Evolutionary conservation across 1,140 invertebrate species (phyloP).

Genomic region (Diprion similis): DNA sequence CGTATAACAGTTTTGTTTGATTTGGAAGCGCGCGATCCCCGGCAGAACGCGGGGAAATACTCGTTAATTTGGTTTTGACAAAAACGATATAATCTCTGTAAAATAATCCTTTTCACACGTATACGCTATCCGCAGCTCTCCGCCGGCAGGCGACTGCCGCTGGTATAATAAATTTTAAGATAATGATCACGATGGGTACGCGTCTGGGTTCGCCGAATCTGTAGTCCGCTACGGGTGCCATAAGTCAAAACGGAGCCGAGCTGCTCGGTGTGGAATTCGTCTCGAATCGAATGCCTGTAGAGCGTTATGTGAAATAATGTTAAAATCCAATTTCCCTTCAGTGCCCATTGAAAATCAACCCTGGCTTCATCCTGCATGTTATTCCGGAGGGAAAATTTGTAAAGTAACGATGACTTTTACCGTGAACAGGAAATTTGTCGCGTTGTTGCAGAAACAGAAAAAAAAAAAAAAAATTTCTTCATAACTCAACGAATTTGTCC

Average conservation of each 20-base stretch:
- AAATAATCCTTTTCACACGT: constrained; percentile 24
- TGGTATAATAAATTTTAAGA: constrained; percentile 54
- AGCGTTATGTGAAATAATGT: neutral
- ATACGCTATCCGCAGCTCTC: constrained; percentile 13
- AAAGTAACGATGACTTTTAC: neutral
- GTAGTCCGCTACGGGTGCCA: constrained; percentile 55
- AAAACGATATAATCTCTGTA: constrained; percentile 17
- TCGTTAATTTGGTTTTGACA: constrained; percentile 13
- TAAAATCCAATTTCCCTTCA: too few relatives aligned
- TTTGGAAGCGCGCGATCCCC: neutral
- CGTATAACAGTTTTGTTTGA: constrained; percentile 8
- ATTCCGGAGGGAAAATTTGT: neutral
- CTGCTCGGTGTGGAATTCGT: neutral
- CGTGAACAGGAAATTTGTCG: too few relatives aligned
- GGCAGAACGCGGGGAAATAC: neutral
- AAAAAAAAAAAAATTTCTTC: too few relatives aligned
- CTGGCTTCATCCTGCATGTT: too few relatives aligned
- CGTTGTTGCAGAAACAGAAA: too few relatives aligned
- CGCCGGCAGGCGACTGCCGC: constrained; percentile 21
- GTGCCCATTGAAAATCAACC: too few relatives aligned
- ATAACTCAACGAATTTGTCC: too few relatives aligned
- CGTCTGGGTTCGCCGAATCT: constrained; percentile 58
- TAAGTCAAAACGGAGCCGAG: constrained; percentile 39
- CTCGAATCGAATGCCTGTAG: neutral
- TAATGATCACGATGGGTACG: constrained; percentile 57